These are phyloP conservation scores for Tuberolachnus salignus DNA, from an alignment of 2,888 invertebrate genomes.

Conservation along the genomic window DNA sequence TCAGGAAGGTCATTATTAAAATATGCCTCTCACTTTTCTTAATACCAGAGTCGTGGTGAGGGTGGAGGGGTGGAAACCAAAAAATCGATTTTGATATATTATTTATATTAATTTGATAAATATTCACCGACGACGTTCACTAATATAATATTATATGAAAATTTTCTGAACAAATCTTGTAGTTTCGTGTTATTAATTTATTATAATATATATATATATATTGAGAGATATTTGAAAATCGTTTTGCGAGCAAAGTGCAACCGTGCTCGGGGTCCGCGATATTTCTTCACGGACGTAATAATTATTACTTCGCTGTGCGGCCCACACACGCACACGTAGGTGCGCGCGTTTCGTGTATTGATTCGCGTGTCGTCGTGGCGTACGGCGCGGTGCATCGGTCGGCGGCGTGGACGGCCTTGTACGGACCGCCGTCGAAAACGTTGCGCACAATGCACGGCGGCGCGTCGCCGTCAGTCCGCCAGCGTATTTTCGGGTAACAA, in stretches of 20 bases:
- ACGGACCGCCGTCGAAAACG: conserved; percentile 13
- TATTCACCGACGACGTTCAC: no score
- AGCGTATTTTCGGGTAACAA: background rate
- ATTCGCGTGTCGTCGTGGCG: conserved; percentile 4
- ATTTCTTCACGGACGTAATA: conserved; percentile 15
- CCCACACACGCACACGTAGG: background rate
- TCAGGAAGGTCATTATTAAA: no score
- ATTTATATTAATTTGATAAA: no score
- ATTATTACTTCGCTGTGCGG: conserved; percentile 8
- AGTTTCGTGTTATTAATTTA: no score
- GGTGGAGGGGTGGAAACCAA: no score
- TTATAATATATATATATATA: no score
- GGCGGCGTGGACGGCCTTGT: conserved; percentile 24
- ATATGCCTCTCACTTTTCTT: no score
- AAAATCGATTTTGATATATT: no score
- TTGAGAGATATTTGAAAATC: no score
- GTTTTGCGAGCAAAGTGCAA: background rate
- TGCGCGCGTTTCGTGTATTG: conserved; percentile 15
- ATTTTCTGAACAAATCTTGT: no score
- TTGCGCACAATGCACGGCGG: conserved; percentile 22
- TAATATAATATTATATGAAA: no score
- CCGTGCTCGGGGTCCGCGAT: background rate
- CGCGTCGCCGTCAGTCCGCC: background rate
- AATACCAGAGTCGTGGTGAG: no score
- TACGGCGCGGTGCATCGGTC: conserved; percentile 7